Evolutionary conservation across 2,797 vertebrate species (phyloP), one percentile per base, ranked within the genome.

Genomic region (Apogon hyalosoma): DNA sequence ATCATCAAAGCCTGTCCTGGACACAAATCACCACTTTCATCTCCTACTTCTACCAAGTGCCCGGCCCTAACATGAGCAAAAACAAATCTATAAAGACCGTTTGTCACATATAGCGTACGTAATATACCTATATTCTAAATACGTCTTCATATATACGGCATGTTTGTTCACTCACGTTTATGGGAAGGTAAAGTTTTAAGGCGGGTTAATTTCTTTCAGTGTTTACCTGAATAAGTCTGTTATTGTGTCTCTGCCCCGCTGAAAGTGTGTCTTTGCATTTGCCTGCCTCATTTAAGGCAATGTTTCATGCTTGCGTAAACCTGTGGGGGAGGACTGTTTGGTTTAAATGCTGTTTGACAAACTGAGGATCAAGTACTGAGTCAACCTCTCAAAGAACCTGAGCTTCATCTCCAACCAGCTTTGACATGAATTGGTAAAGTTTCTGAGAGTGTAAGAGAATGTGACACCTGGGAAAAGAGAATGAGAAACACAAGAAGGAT

Each of bases 21-120:
- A 67, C 79, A 87, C 76, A 91, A 93, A 92, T 89, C 84, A 79
- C 51, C 78, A 77, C 89, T 92, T 94, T 92, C 85, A 93, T 93
- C 90, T 91, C 36, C 54, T 73, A 33, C 68, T 74, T 58, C 50
- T 76, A 58, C 64, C 50, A 54, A 70, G 56, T 56, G 66, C 62
- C 84, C 66, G 70, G 21, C 71, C 46, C 58, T 24, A 68, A 73
- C 79, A 77, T 58, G 50, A 67, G 40, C 33, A 75, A 55, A 42
- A 79, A 84, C 65, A 51, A 38, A 58, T 73, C 79, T 77, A 83
- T 6, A 0, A 68, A 58, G 64, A 21, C 49, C 21, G 28, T 65
- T 63, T 80, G 70, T 86, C 80, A 59, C 47, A 73, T 57, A 41
- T 13, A 64, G 36, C 28, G 51, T 42, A 21, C 36, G 11, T 18